Conservation (phyloP, 2,113 vertebrate genomes). For the Periophthalmus modestus region DNA sequence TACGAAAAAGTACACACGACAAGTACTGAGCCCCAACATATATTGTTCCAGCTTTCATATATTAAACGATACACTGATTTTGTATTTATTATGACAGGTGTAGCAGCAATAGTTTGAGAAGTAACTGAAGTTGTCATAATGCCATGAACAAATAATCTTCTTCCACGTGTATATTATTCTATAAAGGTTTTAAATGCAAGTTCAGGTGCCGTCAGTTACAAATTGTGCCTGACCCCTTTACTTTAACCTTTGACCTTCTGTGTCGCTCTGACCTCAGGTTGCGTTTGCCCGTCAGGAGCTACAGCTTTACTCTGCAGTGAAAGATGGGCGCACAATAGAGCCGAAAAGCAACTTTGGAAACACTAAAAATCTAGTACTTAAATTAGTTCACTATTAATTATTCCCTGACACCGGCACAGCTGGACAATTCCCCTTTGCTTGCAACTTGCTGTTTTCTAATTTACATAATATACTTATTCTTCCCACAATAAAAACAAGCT, state of each 20-base stretch:
- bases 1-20: too few relatives aligned
- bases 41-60: too few relatives aligned
- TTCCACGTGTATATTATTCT: background rate
- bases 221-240: conserved; percentile 43
- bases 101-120: too few relatives aligned
- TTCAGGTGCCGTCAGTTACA: conserved; percentile 36
- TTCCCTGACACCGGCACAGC: conserved; percentile 23
- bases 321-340: conserved; percentile 37
- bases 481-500: conserved; percentile 29
- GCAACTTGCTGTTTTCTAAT: conserved; percentile 33
- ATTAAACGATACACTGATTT: too few relatives aligned
- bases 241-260: conserved; percentile 62
- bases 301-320: conserved; percentile 35
- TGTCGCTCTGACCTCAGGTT: conserved; percentile 62
- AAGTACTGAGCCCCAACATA: too few relatives aligned
- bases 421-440: conserved; percentile 26
- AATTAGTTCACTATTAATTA: conserved; percentile 28
- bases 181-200: conserved; percentile 14
- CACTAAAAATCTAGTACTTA: conserved; percentile 21
- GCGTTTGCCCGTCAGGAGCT: conserved; percentile 45
- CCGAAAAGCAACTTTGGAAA: conserved; percentile 33
- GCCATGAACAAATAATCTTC: background rate
- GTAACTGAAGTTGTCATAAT: too few relatives aligned
- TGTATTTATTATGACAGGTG: too few relatives aligned
- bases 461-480: conserved; percentile 12